Evolutionary conservation across 2,888 invertebrate species (phyloP), one percentile per base, ranked within the genome.

Genomic region (Rhopalosiphum nymphaeae): DNA sequence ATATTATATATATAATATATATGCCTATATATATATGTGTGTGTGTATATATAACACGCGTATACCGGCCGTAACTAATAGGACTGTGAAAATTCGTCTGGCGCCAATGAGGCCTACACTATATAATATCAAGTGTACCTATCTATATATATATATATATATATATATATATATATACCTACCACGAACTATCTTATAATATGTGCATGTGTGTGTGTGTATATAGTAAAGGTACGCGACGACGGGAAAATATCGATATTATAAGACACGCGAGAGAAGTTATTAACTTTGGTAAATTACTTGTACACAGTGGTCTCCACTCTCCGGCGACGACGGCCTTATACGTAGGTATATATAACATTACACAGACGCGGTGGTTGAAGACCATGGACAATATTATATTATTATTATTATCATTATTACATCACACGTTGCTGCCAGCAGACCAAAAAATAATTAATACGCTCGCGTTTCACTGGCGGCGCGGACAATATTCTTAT

Each of bases 41-140:
- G 10, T 49, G 42, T 29, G 0, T 13, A 1, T 36, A 1, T 36
- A 26, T 91, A 49, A 49, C 49, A 42, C 42, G 78, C 78, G 78
- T 78, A 78, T 78, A 42, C 78, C 49, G 92, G 92, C 92, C 92
- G 92, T 93, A 78, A 93, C 92, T 89, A 93, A 93, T 93, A 89
- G 89, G 36, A 94, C 90, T 94, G 93, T 94, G 93, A 94, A 94
- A 94, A 94, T 94, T 90, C 93, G 93, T 94, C 93, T 94, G 93
- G 93, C 93, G 93, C 93, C 93, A 84, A 90, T 61, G 56, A 56
- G 57, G 57, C 57, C 57, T 36, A 29, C 42, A 87, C 49, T 29
- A 29, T 46, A 85, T 67, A 21, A 85, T 67, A 36, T 78, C 78
- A 21, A 78, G 7, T 21, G 78, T 78, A 53, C 11, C 49, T 49